Evolutionary conservation across 2,888 invertebrate genomes (phyloP), one percentile per base, ranked within the genome.

Genomic region (Pecten maximus): DNA sequence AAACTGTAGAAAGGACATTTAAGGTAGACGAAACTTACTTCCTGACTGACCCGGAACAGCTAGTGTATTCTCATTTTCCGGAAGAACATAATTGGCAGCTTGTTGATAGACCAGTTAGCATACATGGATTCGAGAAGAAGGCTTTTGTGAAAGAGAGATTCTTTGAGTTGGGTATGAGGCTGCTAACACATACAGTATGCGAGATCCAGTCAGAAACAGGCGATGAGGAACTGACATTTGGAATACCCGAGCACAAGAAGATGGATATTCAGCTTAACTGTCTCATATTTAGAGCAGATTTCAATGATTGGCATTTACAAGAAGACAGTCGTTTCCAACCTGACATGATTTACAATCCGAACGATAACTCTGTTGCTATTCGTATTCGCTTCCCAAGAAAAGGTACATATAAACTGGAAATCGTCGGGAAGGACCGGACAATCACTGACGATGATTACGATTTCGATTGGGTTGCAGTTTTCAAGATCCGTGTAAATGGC

Each of bases 21-120:
- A 74, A 74, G 48, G 93, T 94, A 60, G 96, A 96, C 91, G 96
- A 96, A 91, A 96, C 95, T 91, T 96, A 95, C 90, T 96, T 96
- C 93, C 93, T 96, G 28, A 93, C 96, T 1, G 96, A 96, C 89
- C 96, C 96, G 0, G 94, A 95, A 40, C 93, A 94, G 89, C 89
- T 96, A n/a, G 94, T 95, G 23, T 93, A 94, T 74, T 96, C 95
- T 0, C 96, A 96, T 90, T 93, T 95, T 40, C 96, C 96, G 0
- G 93, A 94, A 60, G 94, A 94, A 40, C 88, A 91, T 10, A 91
- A 92, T 15, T 96, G 96, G 96, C 96, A 96, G 91, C 93, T 96
- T 12, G 88, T 95, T 40, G 93, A 93, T 54, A 89, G 91, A 15
- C 94, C 95, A 10, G 93, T 95, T 28, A 92, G 94, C 15, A 87